These are phyloP conservation scores for Erebia aethiops DNA, from an alignment of 2,888 invertebrate genomes.

Conservation along the genomic window DNA sequence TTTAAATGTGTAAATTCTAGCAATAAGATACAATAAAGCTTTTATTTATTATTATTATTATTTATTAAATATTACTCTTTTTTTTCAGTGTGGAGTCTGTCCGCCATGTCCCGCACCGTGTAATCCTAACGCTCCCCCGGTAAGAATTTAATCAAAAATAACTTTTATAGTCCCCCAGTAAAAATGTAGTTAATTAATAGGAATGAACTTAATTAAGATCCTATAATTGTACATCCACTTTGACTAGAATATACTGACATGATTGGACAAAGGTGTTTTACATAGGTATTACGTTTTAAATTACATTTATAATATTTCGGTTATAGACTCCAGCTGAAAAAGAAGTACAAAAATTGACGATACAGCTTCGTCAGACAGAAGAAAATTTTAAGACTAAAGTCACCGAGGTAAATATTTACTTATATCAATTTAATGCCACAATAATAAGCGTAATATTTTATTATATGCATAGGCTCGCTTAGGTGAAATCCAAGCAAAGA, in stretches of 20 bases:
- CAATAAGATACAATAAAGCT: too few species aligned
- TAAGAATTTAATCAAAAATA: conserved; percentile 45
- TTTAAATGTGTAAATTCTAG: too few species aligned
- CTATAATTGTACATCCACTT: background rate
- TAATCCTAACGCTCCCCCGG: conserved; percentile 70
- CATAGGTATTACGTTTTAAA: background rate
- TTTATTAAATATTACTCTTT: background rate
- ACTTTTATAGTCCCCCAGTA: background rate
- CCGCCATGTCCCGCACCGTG: conserved; percentile 75
- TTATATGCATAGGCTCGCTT: too few species aligned
- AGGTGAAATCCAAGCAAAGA: too few species aligned
- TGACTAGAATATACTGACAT: too few species aligned
- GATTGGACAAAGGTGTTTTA: too few species aligned
- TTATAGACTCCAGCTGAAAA: conserved; percentile 76
- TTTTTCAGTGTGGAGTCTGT: conserved; percentile 69
- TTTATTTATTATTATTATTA: too few species aligned
- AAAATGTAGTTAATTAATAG: conserved; percentile 10
- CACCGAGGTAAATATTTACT: conserved; percentile 80
- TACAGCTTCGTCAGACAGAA: conserved; percentile 85
- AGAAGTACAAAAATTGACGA: conserved; percentile 82
- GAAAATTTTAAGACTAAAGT: conserved; percentile 87
- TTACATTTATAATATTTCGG: background rate
- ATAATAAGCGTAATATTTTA: too few species aligned
- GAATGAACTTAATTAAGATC: background rate
- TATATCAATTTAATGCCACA: too few species aligned